phyloP scores from a whole-genome alignment of 35 echinoderm and acorn worm species.

The Heliocidaris tuberculata region DNA sequence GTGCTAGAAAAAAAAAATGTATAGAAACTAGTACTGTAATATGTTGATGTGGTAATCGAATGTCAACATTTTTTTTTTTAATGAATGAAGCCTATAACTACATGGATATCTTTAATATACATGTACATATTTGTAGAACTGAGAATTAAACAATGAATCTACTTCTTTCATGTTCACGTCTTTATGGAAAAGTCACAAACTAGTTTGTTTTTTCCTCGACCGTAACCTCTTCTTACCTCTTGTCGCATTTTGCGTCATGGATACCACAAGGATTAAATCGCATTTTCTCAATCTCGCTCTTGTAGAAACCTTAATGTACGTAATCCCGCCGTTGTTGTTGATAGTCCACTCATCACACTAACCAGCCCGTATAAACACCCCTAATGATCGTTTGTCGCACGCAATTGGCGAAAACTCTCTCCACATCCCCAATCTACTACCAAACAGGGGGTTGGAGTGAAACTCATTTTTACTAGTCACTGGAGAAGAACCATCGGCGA shows the following conservation, averaged over 20 bases:
- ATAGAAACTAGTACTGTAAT: not conserved
- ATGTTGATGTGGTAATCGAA: not conserved
- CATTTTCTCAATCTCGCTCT: not conserved
- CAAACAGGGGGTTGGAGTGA: no score
- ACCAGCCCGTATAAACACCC: not conserved
- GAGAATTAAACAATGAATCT: not conserved
- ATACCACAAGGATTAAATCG: not conserved
- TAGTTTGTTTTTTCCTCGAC: no score
- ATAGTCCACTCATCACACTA: not conserved
- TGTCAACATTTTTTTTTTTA: not conserved
- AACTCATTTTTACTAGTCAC: no score
- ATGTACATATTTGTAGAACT: no score
- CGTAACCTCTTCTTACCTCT: no score
- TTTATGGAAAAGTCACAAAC: not conserved
- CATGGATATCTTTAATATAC: not conserved
- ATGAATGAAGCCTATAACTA: not conserved
- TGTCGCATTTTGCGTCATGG: not conserved
- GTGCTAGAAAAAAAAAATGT: not conserved
- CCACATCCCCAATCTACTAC: not conserved
- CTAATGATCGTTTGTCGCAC: not conserved
- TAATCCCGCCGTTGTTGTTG: not conserved
- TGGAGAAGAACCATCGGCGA: no score
- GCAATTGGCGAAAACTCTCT: no score
- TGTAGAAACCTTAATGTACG: not conserved
- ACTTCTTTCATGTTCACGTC: not conserved